Evolutionary conservation across 1,140 invertebrate genomes (phyloP).

Genomic region (Ostrea edulis): DNA sequence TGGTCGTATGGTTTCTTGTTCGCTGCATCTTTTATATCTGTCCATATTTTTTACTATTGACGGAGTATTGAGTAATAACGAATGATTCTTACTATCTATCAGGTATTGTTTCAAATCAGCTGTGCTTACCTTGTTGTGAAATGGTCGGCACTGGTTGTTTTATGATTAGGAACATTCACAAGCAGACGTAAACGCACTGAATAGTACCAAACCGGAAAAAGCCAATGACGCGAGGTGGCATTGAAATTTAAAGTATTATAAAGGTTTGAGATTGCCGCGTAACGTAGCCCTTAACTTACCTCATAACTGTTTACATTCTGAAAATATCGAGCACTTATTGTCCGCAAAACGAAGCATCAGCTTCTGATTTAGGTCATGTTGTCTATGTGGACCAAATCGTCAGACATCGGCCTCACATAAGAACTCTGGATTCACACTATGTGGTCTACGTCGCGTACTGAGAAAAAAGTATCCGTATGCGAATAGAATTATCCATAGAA

Average conservation of each 20-base stretch:
- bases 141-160: background rate
- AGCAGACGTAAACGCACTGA: background rate
- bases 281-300: background rate
- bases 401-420: background rate
- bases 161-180: background rate
- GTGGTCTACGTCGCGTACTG: background rate
- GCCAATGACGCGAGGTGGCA: slow-evolving; percentile 9
- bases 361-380: slow-evolving; percentile 5
- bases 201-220: slow-evolving; percentile 17
- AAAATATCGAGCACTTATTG: background rate
- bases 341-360: background rate
- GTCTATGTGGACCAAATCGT: background rate
- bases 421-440: background rate
- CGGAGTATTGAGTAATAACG: background rate
- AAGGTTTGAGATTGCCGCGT: slow-evolving; percentile 17
- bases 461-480: background rate
- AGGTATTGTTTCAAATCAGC: background rate
- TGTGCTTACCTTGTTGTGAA: slow-evolving; percentile 6
- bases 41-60: background rate
- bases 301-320: slow-evolving; percentile 29
- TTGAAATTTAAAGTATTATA: slow-evolving; percentile 31
- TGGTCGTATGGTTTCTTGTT: background rate
- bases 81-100: background rate
- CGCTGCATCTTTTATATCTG: background rate
- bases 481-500: slow-evolving; percentile 11